These are phyloP conservation scores for Rosalia funebris DNA, from an alignment of 2,888 invertebrate genomes.

Conservation along the genomic window DNA sequence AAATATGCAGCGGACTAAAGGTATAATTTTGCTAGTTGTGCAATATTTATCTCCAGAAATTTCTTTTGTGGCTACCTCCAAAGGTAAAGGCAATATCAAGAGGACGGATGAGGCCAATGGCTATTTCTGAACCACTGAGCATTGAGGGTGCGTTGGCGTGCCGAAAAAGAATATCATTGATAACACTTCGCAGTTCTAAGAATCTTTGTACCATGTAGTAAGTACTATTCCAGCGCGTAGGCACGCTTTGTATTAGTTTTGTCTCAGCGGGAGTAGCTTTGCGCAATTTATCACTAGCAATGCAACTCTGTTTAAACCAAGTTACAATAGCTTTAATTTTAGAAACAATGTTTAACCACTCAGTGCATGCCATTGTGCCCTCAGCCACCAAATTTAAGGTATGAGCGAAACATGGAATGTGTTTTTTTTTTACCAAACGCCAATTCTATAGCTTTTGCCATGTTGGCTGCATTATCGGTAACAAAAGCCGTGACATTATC, in stretches of 20 bases:
- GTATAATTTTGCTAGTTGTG: constrained; percentile 21
- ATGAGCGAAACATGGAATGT: constrained; percentile 43
- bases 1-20: not conserved
- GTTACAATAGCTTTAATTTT: constrained; percentile 25
- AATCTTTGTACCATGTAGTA: constrained; percentile 37
- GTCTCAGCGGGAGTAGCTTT: constrained; percentile 8
- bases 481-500: constrained; percentile 37
- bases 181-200: constrained; percentile 32
- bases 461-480: constrained; percentile 41
- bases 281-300: constrained; percentile 27
- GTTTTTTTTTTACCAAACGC: constrained; percentile 35
- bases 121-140: constrained; percentile 9
- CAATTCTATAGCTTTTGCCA: constrained; percentile 36
- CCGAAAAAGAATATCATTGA: constrained; percentile 29
- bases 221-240: constrained; percentile 33
- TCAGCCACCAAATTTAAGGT: constrained; percentile 35
- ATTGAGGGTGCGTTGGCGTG: constrained; percentile 15
- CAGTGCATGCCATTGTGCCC: constrained; percentile 29
- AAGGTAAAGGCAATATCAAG: constrained; percentile 12
- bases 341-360: no score
- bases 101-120: not conserved
- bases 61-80: constrained; percentile 23
- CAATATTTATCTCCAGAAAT: constrained; percentile 19
- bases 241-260: constrained; percentile 19
- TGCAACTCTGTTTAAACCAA: constrained; percentile 29